Base-by-base conservation (phyloP, 2,797 vertebrate genomes). In the Esox lucius region DNA sequence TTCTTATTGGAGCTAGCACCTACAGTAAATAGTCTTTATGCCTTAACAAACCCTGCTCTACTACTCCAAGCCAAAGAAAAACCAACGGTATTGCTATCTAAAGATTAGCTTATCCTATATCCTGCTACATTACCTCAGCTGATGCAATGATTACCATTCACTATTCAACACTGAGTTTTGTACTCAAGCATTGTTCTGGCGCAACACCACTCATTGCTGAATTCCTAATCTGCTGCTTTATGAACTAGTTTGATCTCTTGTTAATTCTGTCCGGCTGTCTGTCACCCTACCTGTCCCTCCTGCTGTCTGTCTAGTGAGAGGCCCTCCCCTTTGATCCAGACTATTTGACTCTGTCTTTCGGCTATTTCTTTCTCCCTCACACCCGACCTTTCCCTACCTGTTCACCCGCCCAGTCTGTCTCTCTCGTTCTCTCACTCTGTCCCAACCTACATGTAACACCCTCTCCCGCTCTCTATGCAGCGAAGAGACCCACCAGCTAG, bases 401-500 rank as follows among this genome's bases (percentile, higher is more conserved):
- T 3, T 46, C 39, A 19, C 53, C 35, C 22, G 53, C 51, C 68
- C 64, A 19, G 19, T 24, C 53, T 19, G 26, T 13, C 39, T 56
- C 46, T 39, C 15, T 53, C 15, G 48, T 39, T 79, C 46, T 64
- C 75, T 42, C 28, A 72, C 22, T 17, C 31, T 19, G 6, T 61
- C 31, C 42, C 70, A 39, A 48, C 59, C n/a, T 33, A 22, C 24
- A 6, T 46, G 22, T 79, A 77, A 12, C 81, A 83, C 78, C 87
- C 85, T 76, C 76, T 35, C 79, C 71, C 76, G 79, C 88, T 86
- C 80, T 76, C 77, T 64, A 65, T 78, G 42, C 70, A 77, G 70
- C 85, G 76, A 80, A 75, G 84, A 74, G 59, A 48, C 80, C 86
- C 81, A 83, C 84, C 87, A 83, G 76, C 81, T 70, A 78, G 74